Conservation (phyloP, 2,888 invertebrate species). For the Euphydryas editha region DNA sequence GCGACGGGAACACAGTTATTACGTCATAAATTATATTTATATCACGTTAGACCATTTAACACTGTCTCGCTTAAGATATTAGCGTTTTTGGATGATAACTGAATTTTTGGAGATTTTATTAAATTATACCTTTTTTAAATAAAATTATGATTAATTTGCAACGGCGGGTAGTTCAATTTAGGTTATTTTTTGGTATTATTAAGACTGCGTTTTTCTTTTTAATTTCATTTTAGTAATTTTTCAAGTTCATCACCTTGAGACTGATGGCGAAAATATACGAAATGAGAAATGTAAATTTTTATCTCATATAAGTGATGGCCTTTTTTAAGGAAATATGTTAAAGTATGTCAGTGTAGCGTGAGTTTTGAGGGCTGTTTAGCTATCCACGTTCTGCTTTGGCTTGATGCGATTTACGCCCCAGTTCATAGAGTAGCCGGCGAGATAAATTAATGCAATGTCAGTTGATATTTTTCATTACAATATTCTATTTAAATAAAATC, state of each 20-base stretch:
- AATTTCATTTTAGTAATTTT: not conserved
- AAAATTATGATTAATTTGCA: not conserved
- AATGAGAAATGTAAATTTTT: not conserved
- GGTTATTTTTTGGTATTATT: too few species aligned
- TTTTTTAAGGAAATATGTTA: slow-evolving; percentile 27
- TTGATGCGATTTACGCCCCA: slow-evolving; percentile 34
- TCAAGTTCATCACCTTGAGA: not conserved
- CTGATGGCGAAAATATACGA: not conserved
- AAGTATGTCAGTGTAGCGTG: slow-evolving; percentile 34
- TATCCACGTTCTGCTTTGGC: slow-evolving; percentile 19
- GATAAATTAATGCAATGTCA: slow-evolving; percentile 5
- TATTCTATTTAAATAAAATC: not conserved
- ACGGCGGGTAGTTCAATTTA: too few species aligned
- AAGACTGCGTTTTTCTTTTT: too few species aligned
- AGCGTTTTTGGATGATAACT: slow-evolving; percentile 21
- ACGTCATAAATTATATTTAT: slow-evolving; percentile 53
- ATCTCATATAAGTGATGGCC: slow-evolving; percentile 3
- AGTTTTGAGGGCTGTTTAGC: slow-evolving; percentile 36
- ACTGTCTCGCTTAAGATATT: slow-evolving; percentile 34
- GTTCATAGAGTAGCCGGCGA: slow-evolving; percentile 30
- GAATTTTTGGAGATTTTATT: not conserved
- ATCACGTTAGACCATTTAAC: slow-evolving; percentile 51
- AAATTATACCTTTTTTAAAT: not conserved
- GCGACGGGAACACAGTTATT: slow-evolving; percentile 52
- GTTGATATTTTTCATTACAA: not conserved